phyloP scores from a whole-genome alignment of 2,113 vertebrate genomes.

The Oryzias woworae region DNA sequence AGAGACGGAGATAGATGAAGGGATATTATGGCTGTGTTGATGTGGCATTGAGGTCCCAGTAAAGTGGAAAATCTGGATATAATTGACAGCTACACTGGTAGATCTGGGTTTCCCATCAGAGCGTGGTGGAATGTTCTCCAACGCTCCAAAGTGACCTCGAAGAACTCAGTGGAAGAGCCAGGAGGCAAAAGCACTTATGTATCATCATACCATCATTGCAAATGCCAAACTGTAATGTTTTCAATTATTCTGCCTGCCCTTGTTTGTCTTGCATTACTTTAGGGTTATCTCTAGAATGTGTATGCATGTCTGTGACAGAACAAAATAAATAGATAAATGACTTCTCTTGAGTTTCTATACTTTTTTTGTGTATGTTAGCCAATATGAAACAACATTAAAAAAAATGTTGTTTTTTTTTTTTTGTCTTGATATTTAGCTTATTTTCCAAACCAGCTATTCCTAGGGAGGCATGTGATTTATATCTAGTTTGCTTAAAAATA shows the following conservation, averaged over 20 bases:
- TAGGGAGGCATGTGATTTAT: neutral
- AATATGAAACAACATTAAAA: neutral
- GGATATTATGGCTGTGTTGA: slow-evolving; percentile 67
- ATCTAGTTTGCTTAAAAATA: neutral
- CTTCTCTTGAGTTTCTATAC: neutral
- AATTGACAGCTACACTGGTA: slow-evolving; percentile 69
- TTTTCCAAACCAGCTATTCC: neutral
- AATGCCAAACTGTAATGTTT: slow-evolving; percentile 55
- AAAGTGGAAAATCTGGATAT: slow-evolving; percentile 73
- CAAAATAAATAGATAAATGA: neutral
- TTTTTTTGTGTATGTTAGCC: neutral
- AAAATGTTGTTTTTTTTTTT: neutral
- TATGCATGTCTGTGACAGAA: slow-evolving; percentile 1
- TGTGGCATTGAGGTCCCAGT: slow-evolving; percentile 74
- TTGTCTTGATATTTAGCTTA: neutral
- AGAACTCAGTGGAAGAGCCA: slow-evolving; percentile 44
- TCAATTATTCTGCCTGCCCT: slow-evolving; percentile 51
- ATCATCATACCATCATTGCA: slow-evolving; percentile 55
- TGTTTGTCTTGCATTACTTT: slow-evolving; percentile 41
- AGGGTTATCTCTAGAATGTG: slow-evolving; percentile 42
- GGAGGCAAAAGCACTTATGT: slow-evolving; percentile 41
- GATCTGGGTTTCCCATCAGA: slow-evolving; percentile 73
- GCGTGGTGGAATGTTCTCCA: slow-evolving; percentile 44
- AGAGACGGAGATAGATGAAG: slow-evolving; percentile 70
- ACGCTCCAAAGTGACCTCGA: slow-evolving; percentile 59